These are phyloP conservation scores for Gadus chalcogrammus DNA, from an alignment of 2,113 vertebrate genomes.

Conservation along the genomic window DNA sequence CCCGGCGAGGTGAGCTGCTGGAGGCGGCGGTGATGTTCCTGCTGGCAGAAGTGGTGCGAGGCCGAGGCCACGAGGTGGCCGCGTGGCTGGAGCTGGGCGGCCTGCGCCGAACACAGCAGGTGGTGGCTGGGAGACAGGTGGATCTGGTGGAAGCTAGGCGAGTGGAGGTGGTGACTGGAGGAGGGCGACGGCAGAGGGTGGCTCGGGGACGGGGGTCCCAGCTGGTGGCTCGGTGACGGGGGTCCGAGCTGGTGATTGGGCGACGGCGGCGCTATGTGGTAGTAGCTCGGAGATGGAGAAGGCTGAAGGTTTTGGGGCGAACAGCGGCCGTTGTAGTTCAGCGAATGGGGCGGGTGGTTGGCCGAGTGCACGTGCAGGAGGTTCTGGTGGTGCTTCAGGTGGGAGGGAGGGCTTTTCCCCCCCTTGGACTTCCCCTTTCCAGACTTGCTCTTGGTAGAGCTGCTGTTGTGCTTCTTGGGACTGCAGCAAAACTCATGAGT, in stretches of 20 bases:
- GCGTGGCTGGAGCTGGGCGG: conserved; percentile 15
- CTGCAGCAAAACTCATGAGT: conserved; percentile 71
- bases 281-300: conserved; percentile 65
- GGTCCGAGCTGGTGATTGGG: conserved; percentile 42
- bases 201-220: conserved; percentile 32
- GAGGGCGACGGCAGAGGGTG: conserved; percentile 31
- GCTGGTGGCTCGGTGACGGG: conserved; percentile 28
- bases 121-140: conserved; percentile 48
- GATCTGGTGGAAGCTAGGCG: conserved; percentile 47
- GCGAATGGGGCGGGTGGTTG: conserved; percentile 49
- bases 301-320: conserved; percentile 47
- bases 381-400: conserved; percentile 58
- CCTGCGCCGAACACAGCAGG: conserved; percentile 40
- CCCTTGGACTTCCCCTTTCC: conserved; percentile 58
- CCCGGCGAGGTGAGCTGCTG: conserved; percentile 23
- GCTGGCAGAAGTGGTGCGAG: conserved; percentile 44
- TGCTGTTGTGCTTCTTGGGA: conserved; percentile 60
- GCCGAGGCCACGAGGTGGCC: conserved; percentile 37
- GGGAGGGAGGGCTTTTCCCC: conserved; percentile 38
- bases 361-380: conserved; percentile 55
- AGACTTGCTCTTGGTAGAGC: conserved; percentile 46
- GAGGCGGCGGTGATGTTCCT: conserved; percentile 17
- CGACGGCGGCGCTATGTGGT: conserved; percentile 56
- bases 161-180: conserved; percentile 35
- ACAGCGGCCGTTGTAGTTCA: conserved; percentile 41